A percentile compares a stretch with the other conserved stretches of the same genome.
Evolutionary conservation across 1,140 invertebrate genomes (phyloP).

Genomic region (Temnothorax nylanderi): DNA sequence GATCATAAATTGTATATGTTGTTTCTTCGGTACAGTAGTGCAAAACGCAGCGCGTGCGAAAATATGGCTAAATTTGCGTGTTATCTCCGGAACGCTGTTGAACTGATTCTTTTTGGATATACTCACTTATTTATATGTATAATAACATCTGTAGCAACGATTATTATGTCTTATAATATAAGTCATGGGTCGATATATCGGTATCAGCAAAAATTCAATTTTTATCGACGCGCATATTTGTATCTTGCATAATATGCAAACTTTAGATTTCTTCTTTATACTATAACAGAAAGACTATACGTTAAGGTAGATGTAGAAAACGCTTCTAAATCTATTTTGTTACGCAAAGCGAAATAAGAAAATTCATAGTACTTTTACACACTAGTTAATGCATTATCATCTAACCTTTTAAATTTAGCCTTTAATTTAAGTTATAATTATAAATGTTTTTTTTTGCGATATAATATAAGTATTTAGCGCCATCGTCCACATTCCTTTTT

Average conservation of each 20-base stretch:
- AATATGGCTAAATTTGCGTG: slow-evolving; percentile 7
- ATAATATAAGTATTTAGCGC: not conserved
- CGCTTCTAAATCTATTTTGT: not conserved
- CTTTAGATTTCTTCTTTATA: not conserved
- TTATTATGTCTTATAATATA: not conserved
- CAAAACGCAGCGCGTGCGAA: not conserved
- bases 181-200: not conserved
- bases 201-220: not conserved
- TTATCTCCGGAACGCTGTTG: slow-evolving; percentile 2
- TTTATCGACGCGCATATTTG: not conserved
- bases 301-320: not conserved
- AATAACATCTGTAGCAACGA: not conserved
- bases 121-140: not conserved
- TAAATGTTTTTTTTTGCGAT: not conserved
- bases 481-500: not conserved
- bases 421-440: not conserved
- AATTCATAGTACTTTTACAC: not conserved
- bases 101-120: not conserved
- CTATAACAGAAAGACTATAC: not conserved
- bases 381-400: not conserved
- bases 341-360: not conserved
- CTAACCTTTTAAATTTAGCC: slow-evolving; percentile 5
- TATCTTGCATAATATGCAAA: not conserved
- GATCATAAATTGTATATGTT: not conserved
- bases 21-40: not conserved